A percentile compares a stretch with the other conserved stretches of the same genome.
These are phyloP conservation scores for Dichetophora obliterata DNA, from an alignment of 2,888 invertebrate species.

Conservation along the genomic window DNA sequence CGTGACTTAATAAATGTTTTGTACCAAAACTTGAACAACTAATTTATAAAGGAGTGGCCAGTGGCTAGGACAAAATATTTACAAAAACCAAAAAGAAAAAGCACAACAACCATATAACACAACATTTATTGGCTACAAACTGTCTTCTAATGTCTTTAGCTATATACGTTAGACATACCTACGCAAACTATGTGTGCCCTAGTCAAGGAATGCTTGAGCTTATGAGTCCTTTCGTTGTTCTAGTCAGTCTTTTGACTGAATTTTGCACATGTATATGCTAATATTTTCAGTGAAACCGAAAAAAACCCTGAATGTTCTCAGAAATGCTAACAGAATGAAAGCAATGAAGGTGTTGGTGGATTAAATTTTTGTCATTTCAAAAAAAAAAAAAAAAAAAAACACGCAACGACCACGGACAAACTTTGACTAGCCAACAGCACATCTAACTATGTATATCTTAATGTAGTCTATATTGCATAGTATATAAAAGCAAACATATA, in stretches of 20 bases:
- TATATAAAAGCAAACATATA: background rate
- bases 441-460: too few relatives aligned
- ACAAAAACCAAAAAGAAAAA: background rate
- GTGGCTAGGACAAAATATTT: background rate
- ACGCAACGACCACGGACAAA: too few relatives aligned
- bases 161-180: too few relatives aligned
- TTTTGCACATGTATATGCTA: too few relatives aligned
- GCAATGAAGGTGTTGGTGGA: slow-evolving; percentile 5
- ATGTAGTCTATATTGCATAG: too few relatives aligned
- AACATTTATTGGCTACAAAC: background rate
- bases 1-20: slow-evolving; percentile 48
- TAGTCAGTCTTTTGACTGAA: too few relatives aligned
- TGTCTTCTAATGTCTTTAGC: too few relatives aligned
- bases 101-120: background rate
- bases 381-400: too few relatives aligned
- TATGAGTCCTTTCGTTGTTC: too few relatives aligned
- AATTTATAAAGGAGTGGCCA: slow-evolving; percentile 46
- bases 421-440: too few relatives aligned
- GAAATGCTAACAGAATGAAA: background rate
- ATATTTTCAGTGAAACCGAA: background rate
- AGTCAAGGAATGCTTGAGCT: too few relatives aligned
- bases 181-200: too few relatives aligned
- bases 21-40: slow-evolving; percentile 37
- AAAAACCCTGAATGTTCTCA: slow-evolving; percentile 27
- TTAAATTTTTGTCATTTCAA: background rate